These are phyloP conservation scores for Porites lobata DNA, from an alignment of 92 coral and sea anemone species.

Conservation along the genomic window DNA sequence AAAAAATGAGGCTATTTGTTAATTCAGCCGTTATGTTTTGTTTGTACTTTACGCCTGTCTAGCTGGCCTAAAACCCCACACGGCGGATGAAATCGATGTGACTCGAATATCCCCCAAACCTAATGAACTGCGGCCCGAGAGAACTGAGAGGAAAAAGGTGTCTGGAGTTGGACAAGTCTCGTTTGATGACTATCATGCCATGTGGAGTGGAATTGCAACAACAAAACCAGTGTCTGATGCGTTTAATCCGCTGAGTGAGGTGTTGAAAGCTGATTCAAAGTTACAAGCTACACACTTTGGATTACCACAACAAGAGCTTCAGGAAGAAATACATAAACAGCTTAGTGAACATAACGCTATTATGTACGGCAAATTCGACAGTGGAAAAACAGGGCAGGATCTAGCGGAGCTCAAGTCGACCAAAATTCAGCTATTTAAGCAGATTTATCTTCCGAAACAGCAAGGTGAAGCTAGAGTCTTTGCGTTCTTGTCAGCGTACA, in stretches of 20 bases:
- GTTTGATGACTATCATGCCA: slow-evolving; percentile 91
- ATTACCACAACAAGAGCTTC: slow-evolving; percentile 83
- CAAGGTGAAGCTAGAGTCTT: slow-evolving; percentile 58
- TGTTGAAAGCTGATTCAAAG: slow-evolving; percentile 81
- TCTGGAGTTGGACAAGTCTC: slow-evolving; percentile 75
- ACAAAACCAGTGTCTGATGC: slow-evolving; percentile 78
- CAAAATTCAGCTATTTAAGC: slow-evolving; percentile 83
- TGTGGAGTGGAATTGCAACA: slow-evolving; percentile 99
- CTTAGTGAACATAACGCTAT: slow-evolving; percentile 87
- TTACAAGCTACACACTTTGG: slow-evolving; percentile 98
- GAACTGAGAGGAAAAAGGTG: slow-evolving; percentile 45
- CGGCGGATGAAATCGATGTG: slow-evolving; percentile 68
- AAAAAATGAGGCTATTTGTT: too few relatives aligned
- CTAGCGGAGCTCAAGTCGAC: slow-evolving; percentile 76
- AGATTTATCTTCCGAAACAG: slow-evolving; percentile 87
- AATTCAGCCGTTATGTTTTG: not conserved
- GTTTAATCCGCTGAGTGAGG: slow-evolving; percentile 78
- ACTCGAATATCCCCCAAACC: slow-evolving; percentile 36
- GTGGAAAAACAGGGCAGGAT: slow-evolving; percentile 43
- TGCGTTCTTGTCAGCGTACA: not conserved
- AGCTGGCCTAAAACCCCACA: slow-evolving; percentile 91
- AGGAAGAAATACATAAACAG: slow-evolving; percentile 91
- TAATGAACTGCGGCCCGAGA: slow-evolving; percentile 12
- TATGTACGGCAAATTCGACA: slow-evolving; percentile 95
- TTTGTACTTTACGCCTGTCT: not conserved